Conservation (phyloP, 2,888 invertebrate genomes). For the Cosmorhoe ocellata region DNA sequence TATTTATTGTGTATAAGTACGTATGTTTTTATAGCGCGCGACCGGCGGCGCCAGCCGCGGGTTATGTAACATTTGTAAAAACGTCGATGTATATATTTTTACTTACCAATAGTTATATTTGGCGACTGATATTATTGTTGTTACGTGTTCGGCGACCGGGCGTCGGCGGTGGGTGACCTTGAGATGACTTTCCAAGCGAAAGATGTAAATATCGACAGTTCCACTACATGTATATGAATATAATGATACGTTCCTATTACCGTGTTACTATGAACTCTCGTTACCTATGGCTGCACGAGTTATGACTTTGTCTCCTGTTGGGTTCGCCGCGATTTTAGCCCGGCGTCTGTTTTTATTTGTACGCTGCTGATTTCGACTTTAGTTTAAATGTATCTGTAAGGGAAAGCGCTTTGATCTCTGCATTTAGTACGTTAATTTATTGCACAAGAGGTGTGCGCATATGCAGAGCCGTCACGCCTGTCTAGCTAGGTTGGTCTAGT, state of each 20-base stretch:
- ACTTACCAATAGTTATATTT: constrained; percentile 31
- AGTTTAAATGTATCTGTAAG: constrained; percentile 46
- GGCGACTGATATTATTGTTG: constrained; percentile 34
- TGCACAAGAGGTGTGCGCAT: constrained; percentile 44
- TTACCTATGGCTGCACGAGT: constrained; percentile 10
- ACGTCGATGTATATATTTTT: constrained; percentile 37
- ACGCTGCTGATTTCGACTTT: constrained; percentile 40
- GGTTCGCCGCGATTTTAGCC: constrained; percentile 13
- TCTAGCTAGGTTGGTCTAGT: constrained; percentile 33
- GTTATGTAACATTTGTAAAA: constrained; percentile 23
- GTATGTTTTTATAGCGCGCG: constrained; percentile 34
- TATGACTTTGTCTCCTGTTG: constrained; percentile 12
- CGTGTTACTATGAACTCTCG: constrained; percentile 11
- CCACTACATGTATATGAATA: constrained; percentile 11
- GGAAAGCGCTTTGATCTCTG: constrained; percentile 51
- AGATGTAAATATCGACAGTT: constrained; percentile 34
- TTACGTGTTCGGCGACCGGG: constrained; percentile 17
- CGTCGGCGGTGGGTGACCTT: constrained; percentile 11
- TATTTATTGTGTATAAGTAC: constrained; percentile 55
- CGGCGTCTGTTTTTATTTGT: constrained; percentile 18
- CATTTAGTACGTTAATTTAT: constrained; percentile 55
- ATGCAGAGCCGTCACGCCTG: constrained; percentile 44
- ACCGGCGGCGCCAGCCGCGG: constrained; percentile 16
- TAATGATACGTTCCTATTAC: constrained; percentile 25
- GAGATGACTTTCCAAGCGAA: constrained; percentile 18